Evolutionary conservation across 2,888 invertebrate species (phyloP), one percentile per base, ranked within the genome.

Genomic region (Agriopis aurantiaria): DNA sequence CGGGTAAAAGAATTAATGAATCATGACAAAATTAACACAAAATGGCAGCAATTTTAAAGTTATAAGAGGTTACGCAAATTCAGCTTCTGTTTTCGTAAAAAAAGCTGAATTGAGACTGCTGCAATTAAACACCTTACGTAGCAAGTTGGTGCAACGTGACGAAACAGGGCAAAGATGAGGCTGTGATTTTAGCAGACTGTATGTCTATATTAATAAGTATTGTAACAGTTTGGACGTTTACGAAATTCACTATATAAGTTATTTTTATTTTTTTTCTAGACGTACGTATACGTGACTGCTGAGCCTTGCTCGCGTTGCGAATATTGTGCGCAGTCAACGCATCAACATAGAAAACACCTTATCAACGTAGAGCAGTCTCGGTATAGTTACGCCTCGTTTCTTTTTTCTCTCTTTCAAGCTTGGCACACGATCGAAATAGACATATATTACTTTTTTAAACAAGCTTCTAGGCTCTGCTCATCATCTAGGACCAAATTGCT

Each of bases 31-130:
- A 63, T 60, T 63, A 59, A 66, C 55, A 67, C 49, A 63, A 67
- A 71, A 70, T 45, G 45, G 14, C 45, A 55, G 51, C 51, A 46
- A 43, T 49, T 70, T 63, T 59, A 49, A 10, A 6, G 45, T 43
- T 52, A 72, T 71, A 69, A 65, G 60, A 72, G 71, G 71, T 74
- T 70, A 69, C 8, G 64, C 53, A 53, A 65, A 61, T 57, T 52
- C 64, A 66, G 76, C 78, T 70, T 64, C 60, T 71, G 66, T 72
- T 78, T 77, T 80, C 72, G 69, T 33, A 67, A 41, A 67, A 65
- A 78, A 74, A 72, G 78, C 81, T 80, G 77, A 79, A 69, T 75
- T 57, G 74, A 60, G 40, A 63, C 52, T 70, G 77, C 75, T 77
- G 81, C 75, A 49, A 43, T 9, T 71, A 57, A 74, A 76, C 80